A percentile compares a stretch with the other conserved stretches of the same genome.
phyloP scores from a whole-genome alignment of 2,888 invertebrate species.

The Latheticus oryzae region DNA sequence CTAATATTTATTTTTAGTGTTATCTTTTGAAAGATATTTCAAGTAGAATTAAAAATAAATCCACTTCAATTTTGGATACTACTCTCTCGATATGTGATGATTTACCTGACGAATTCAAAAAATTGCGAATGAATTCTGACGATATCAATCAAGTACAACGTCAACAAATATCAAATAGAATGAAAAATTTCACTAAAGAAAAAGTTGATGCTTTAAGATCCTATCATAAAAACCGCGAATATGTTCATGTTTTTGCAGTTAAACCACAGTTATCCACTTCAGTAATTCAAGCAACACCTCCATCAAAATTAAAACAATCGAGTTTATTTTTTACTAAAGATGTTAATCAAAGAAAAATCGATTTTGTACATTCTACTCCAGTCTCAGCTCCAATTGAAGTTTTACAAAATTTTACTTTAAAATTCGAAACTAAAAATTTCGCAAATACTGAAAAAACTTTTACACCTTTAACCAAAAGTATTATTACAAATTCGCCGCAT shows the following conservation, averaged over 20 bases:
- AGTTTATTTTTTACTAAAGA: conserved; percentile 41
- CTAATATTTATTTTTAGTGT: conserved; percentile 51
- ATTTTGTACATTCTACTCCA: conserved; percentile 55
- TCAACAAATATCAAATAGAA: conserved; percentile 56
- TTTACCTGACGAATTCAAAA: conserved; percentile 64
- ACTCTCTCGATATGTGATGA: conserved; percentile 63
- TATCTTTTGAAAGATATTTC: conserved; percentile 62
- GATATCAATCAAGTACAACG: conserved; percentile 64
- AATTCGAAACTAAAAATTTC: conserved; percentile 28
- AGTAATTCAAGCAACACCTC: conserved; percentile 52
- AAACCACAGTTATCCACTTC: conserved; percentile 64
- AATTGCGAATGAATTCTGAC: conserved; percentile 68
- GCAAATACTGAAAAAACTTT: conserved; percentile 11
- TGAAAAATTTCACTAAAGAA: conserved; percentile 64
- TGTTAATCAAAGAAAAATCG: conserved; percentile 43
- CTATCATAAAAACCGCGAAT: conserved; percentile 68
- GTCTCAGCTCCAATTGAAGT: conserved; percentile 27
- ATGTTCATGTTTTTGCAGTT: conserved; percentile 68
- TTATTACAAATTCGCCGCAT: conserved; percentile 32
- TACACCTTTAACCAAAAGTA: conserved; percentile 11
- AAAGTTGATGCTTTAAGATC: conserved; percentile 69
- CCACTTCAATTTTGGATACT: conserved; percentile 64
- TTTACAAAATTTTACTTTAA: conserved; percentile 36
- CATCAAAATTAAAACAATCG: conserved; percentile 44
- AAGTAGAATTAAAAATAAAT: conserved; percentile 59